phyloP scores from a whole-genome alignment of 2,113 vertebrate species.

The Chiloscyllium plagiosum region DNA sequence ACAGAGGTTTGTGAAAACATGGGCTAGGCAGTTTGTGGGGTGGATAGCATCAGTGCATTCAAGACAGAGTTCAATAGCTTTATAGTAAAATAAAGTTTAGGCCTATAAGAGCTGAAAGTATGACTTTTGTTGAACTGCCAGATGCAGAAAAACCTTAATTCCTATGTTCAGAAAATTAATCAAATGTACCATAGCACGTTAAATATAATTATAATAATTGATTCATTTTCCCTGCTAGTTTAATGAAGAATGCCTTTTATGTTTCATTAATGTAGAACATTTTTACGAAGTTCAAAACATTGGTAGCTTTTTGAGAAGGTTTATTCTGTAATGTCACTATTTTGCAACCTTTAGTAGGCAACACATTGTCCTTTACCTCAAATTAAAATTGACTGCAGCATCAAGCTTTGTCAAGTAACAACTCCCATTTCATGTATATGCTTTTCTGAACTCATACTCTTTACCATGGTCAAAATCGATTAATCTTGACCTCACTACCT shows the following conservation, averaged over 20 bases:
- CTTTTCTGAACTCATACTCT: background rate
- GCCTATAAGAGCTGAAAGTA: background rate
- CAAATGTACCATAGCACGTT: background rate
- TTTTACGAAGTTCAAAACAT: background rate
- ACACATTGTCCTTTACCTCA: background rate
- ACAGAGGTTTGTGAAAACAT: no score
- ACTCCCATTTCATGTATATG: background rate
- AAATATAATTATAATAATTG: constrained; percentile 16
- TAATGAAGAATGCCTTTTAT: background rate
- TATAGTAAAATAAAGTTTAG: background rate
- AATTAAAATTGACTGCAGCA: background rate
- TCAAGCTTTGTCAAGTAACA: background rate
- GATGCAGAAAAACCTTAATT: background rate
- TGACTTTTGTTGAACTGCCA: background rate
- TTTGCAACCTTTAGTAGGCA: background rate
- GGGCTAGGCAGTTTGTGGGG: no score
- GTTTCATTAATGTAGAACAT: background rate
- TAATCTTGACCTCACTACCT: background rate
- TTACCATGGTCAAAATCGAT: background rate
- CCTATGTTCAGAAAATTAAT: background rate
- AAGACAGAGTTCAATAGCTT: no score
- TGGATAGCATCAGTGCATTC: no score
- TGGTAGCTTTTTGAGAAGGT: background rate
- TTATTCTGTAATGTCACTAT: background rate
- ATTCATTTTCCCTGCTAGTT: background rate